These are phyloP conservation scores for Apis florea DNA, from an alignment of 1,140 invertebrate species.

Conservation along the genomic window DNA sequence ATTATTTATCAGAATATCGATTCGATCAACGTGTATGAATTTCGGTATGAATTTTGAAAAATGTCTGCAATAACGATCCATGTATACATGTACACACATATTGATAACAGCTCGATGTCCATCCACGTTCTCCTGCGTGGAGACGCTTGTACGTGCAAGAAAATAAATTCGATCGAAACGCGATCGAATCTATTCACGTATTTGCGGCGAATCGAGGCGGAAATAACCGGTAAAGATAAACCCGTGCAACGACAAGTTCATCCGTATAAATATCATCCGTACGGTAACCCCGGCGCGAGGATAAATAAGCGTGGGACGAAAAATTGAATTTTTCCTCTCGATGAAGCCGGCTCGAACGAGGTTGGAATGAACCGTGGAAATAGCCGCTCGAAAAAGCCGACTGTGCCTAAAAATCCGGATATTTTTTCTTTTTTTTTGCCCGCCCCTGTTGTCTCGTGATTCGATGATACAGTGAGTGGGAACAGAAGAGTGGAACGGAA, in stretches of 20 bases:
- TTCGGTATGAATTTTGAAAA: not conserved
- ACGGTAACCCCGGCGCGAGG: too few relatives aligned
- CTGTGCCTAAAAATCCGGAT: conserved; percentile 19
- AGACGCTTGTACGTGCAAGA: not conserved
- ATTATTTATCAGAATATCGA: too few relatives aligned
- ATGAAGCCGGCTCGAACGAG: not conserved
- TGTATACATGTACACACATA: too few relatives aligned
- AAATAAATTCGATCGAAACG: conserved; percentile 33
- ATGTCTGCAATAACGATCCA: not conserved
- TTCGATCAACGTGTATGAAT: too few relatives aligned
- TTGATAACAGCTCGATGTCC: too few relatives aligned
- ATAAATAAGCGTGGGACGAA: not conserved
- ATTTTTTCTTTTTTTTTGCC: too few relatives aligned
- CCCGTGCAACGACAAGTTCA: conserved; percentile 15
- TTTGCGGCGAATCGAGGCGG: conserved; percentile 29
- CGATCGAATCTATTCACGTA: not conserved
- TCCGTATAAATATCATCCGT: not conserved
- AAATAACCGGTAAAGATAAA: conserved; percentile 20
- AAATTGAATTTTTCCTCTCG: conserved; percentile 34
- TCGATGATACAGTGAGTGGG: not conserved
- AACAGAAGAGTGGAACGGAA: not conserved
- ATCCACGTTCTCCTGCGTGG: too few relatives aligned
- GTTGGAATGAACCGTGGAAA: conserved; percentile 37
- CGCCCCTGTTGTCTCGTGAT: not conserved
- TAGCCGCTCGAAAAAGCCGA: conserved; percentile 16